Conservation (phyloP, 1,140 invertebrate species). For the Luehdorfia chinensis region DNA sequence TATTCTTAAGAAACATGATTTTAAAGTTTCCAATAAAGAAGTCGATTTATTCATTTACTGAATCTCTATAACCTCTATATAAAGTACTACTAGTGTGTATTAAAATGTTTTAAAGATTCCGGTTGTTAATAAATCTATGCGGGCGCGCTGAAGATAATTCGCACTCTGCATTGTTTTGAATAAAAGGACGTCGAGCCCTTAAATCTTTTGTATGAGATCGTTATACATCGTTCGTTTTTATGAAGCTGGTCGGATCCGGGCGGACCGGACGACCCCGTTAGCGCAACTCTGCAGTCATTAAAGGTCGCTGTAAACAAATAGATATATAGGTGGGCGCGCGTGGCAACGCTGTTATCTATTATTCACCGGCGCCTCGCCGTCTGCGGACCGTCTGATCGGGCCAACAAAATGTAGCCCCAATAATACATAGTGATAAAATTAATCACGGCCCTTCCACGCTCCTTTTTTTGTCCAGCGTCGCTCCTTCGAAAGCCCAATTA, state of each 20-base stretch:
- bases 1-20: too few relatives aligned
- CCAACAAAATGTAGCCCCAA: conserved; percentile 33
- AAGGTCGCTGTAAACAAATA: conserved; percentile 65
- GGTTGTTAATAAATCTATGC: conserved; percentile 10
- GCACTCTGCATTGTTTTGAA: conserved; percentile 7
- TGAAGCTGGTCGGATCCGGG: conserved; percentile 34
- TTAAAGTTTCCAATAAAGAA: too few relatives aligned
- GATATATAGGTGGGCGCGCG: conserved; percentile 57
- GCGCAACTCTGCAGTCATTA: conserved; percentile 47
- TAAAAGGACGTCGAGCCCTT: conserved; percentile 10
- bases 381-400: conserved; percentile 58
- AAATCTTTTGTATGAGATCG: conserved; percentile 7
- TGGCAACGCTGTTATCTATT: conserved; percentile 56
- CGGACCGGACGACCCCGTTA: conserved; percentile 39
- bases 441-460: too few relatives aligned
- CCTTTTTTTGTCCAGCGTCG: too few relatives aligned
- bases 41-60: too few relatives aligned
- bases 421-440: not conserved
- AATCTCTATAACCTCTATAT: too few relatives aligned
- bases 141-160: conserved; percentile 7
- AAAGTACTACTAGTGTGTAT: too few relatives aligned
- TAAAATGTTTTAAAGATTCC: conserved; percentile 6
- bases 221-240: conserved; percentile 38
- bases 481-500: not conserved
- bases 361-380: conserved; percentile 68